These are phyloP conservation scores for Suillia variegata DNA, from an alignment of 2,888 invertebrate species.

Conservation along the genomic window DNA sequence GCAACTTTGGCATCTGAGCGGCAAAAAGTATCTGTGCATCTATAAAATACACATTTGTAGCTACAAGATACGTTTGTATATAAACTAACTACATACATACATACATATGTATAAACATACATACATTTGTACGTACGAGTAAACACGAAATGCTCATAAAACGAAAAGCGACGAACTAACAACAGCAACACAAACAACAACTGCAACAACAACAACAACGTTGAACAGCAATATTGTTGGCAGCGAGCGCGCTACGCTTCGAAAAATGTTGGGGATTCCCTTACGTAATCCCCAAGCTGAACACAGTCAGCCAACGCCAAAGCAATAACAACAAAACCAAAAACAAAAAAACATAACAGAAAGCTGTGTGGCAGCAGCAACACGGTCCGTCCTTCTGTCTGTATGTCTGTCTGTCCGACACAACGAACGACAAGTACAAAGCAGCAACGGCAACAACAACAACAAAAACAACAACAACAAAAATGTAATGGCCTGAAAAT, in stretches of 20 bases:
- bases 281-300: constrained; percentile 53
- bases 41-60: not conserved
- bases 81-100: not conserved
- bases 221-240: too few relatives aligned
- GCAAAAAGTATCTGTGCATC: not conserved
- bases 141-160: constrained; percentile 15
- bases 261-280: constrained; percentile 56
- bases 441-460: constrained; percentile 12
- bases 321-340: constrained; percentile 22
- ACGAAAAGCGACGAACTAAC: not conserved
- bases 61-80: not conserved
- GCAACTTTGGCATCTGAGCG: not conserved
- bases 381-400: not conserved
- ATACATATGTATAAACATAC: not conserved
- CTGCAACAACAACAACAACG: too few relatives aligned
- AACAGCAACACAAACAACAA: not conserved
- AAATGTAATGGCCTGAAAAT: constrained; percentile 46
- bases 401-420: not conserved
- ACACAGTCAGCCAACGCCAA: constrained; percentile 13
- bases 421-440: not conserved
- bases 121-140: too few relatives aligned
- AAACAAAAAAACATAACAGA: constrained; percentile 14
- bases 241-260: constrained; percentile 30
- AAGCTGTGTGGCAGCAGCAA: constrained; percentile 7
- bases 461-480: constrained; percentile 9